phyloP scores from a whole-genome alignment of 2,113 vertebrate genomes.

The Barnardius zonarius region DNA sequence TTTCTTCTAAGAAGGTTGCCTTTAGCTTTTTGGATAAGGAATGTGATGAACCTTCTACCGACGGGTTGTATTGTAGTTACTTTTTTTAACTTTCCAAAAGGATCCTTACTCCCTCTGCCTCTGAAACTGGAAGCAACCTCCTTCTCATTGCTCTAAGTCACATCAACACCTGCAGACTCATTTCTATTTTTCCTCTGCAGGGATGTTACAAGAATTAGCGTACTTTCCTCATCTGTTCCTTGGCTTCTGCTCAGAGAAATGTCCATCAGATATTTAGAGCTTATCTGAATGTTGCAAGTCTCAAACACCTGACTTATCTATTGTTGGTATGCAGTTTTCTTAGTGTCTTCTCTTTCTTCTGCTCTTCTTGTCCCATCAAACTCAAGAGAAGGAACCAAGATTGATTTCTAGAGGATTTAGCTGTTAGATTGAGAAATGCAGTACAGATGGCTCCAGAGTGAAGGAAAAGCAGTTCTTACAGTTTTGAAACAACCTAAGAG shows the following conservation, averaged over 20 bases:
- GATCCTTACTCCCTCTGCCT: neutral
- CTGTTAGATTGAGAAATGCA: neutral
- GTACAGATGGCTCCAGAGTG: neutral
- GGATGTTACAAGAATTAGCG: neutral
- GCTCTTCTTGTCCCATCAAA: neutral
- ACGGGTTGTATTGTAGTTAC: neutral
- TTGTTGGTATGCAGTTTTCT: neutral
- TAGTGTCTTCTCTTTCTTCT: neutral
- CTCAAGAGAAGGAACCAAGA: neutral
- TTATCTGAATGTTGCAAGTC: neutral
- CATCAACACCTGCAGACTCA: neutral
- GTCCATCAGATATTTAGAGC: neutral
- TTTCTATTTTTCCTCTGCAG: neutral
- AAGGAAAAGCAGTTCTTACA: neutral
- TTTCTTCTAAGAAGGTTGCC: neutral
- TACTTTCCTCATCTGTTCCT: neutral
- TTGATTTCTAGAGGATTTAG: neutral
- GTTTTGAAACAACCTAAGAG: neutral
- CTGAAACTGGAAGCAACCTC: neutral
- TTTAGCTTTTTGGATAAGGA: neutral
- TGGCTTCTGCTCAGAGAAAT: neutral
- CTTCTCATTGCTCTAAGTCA: neutral
- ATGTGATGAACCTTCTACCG: neutral
- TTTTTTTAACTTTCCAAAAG: neutral
- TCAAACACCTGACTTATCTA: neutral